Percentiles rank a stretch among this genome's conserved stretches.
Conservation (phyloP, 2,888 invertebrate genomes). For the Proisotoma minuta region DNA sequence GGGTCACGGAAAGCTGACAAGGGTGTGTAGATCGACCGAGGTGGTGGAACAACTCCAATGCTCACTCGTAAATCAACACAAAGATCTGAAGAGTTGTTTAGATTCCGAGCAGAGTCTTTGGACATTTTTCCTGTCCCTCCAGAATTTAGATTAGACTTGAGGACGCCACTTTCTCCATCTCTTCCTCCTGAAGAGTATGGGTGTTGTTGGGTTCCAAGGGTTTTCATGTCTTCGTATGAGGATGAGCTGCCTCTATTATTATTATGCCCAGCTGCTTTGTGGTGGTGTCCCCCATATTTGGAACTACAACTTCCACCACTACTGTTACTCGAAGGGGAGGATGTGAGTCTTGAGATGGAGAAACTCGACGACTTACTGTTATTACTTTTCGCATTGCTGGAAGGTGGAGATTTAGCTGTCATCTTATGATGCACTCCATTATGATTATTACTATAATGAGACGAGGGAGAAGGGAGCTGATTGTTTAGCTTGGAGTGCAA, state of each 20-base stretch:
- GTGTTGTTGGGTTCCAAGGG: not conserved
- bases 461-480: constrained; percentile 22
- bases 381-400: constrained; percentile 24
- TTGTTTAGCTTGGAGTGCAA: constrained; percentile 23
- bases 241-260: not conserved
- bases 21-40: constrained; percentile 47
- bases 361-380: constrained; percentile 44
- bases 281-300: constrained; percentile 27
- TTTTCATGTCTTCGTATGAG: not conserved
- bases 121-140: not conserved
- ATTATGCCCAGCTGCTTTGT: constrained; percentile 11
- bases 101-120: not conserved
- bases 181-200: too few relatives aligned
- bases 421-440: constrained; percentile 33
- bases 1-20: constrained; percentile 48
- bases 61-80: constrained; percentile 48
- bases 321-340: constrained; percentile 45
- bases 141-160: constrained; percentile 11
- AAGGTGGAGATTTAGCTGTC: constrained; percentile 30
- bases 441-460: constrained; percentile 13
- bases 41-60: constrained; percentile 42
- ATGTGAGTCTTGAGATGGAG: constrained; percentile 47
- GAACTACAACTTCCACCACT: constrained; percentile 38
- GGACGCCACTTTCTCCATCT: not conserved
- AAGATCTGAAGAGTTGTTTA: constrained; percentile 26